Conservation (phyloP, 2,888 invertebrate genomes). For the Cheiracanthium punctorium region DNA sequence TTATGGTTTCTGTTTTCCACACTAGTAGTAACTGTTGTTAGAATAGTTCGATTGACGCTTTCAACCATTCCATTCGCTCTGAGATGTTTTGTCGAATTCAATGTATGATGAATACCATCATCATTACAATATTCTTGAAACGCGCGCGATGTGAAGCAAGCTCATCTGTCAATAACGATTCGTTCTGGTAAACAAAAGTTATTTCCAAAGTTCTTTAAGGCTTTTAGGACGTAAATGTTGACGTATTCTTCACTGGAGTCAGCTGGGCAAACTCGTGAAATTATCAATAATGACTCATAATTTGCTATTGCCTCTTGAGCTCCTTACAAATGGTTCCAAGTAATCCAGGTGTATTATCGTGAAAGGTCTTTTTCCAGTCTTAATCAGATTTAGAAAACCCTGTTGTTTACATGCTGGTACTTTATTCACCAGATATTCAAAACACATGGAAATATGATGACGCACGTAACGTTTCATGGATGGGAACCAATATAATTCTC, state of each 20-base stretch:
- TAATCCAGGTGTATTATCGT: neutral
- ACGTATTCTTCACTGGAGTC: too few relatives aligned
- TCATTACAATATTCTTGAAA: neutral
- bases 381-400: neutral
- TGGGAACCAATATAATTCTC: too few relatives aligned
- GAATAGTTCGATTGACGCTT: neutral
- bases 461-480: too few relatives aligned
- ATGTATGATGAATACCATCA: neutral
- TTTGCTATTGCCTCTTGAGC: neutral
- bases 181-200: too few relatives aligned
- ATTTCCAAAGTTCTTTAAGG: too few relatives aligned
- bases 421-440: constrained; percentile 4
- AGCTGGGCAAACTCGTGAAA: neutral
- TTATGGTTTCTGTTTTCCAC: too few relatives aligned
- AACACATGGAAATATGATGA: constrained; percentile 11
- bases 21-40: too few relatives aligned
- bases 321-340: neutral
- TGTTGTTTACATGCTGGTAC: neutral
- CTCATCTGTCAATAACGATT: too few relatives aligned
- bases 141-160: too few relatives aligned
- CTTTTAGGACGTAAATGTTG: too few relatives aligned
- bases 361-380: too few relatives aligned
- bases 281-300: neutral
- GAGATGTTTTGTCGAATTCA: neutral
- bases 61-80: constrained; percentile 10